phyloP scores from a whole-genome alignment of 2,113 vertebrate genomes.

The Oncorhynchus nerka region DNA sequence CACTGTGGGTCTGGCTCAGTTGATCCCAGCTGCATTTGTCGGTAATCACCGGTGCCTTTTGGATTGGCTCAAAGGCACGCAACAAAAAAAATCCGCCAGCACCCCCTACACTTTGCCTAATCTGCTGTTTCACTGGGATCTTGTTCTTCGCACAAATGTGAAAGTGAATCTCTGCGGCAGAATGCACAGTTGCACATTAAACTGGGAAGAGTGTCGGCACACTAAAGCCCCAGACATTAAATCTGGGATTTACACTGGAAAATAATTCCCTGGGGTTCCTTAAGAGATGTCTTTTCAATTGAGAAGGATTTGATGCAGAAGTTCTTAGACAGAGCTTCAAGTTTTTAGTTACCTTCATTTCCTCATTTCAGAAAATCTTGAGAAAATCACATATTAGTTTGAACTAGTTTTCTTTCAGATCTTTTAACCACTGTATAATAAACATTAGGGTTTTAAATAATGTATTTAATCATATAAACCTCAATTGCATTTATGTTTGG shows the following conservation, averaged over 20 bases:
- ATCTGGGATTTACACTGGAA: constrained; percentile 54
- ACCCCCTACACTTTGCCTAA: constrained; percentile 63
- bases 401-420: too few species aligned
- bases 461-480: background rate
- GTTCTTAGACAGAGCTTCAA: constrained; percentile 34
- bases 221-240: constrained; percentile 54
- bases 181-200: constrained; percentile 59
- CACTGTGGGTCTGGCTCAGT: constrained; percentile 54
- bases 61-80: constrained; percentile 72
- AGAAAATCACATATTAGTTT: background rate
- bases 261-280: constrained; percentile 41
- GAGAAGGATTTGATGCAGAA: constrained; percentile 32
- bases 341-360: constrained; percentile 33
- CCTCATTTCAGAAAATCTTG: background rate
- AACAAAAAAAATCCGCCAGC: constrained; percentile 67
- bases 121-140: constrained; percentile 67
- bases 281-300: constrained; percentile 29
- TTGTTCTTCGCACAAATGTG: constrained; percentile 55
- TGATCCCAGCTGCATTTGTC: constrained; percentile 71
- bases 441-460: background rate
- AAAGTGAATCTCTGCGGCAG: constrained; percentile 55
- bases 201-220: constrained; percentile 47
- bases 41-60: constrained; percentile 71
- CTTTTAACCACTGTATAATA: background rate
- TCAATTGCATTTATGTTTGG: too few species aligned